Percentiles rank a stretch among this genome's conserved stretches.
Conservation (phyloP, 1,140 invertebrate genomes). For the Zaprionus vittiger region DNA sequence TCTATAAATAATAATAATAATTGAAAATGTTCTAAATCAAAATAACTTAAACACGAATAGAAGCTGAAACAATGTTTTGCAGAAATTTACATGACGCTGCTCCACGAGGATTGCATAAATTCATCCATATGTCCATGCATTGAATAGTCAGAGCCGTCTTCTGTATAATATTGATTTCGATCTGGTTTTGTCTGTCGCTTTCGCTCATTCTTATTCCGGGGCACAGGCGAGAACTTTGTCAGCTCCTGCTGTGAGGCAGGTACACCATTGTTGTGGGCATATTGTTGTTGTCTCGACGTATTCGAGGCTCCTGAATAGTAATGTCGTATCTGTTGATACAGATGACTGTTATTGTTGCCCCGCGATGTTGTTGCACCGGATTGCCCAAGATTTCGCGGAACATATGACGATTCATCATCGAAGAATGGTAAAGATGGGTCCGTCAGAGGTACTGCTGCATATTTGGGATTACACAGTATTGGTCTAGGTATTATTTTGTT, state of each 20-base stretch:
- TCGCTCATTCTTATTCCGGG: slow-evolving; percentile 39
- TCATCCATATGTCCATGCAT: slow-evolving; percentile 22
- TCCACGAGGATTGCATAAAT: slow-evolving; percentile 53
- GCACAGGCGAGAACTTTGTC: slow-evolving; percentile 21
- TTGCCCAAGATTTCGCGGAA: slow-evolving; percentile 16
- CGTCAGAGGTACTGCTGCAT: slow-evolving; percentile 23
- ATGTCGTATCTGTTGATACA: slow-evolving; percentile 32
- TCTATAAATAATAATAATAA: neutral
- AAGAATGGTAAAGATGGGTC: slow-evolving; percentile 36
- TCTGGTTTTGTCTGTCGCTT: slow-evolving; percentile 50
- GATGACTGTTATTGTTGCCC: slow-evolving; percentile 45
- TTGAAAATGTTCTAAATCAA: neutral
- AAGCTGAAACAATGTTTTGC: slow-evolving; percentile 39
- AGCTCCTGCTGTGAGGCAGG: slow-evolving; percentile 32
- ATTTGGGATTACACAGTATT: slow-evolving; percentile 25
- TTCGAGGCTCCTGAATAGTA: slow-evolving; percentile 18
- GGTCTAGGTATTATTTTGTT: slow-evolving; percentile 14
- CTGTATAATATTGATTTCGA: slow-evolving; percentile 39
- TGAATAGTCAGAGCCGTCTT: slow-evolving; percentile 43
- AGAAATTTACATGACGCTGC: slow-evolving; percentile 67
- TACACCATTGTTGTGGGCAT: slow-evolving; percentile 25
- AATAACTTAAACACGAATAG: slow-evolving; percentile 5
- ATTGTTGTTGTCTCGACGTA: slow-evolving; percentile 27
- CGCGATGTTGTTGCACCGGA: slow-evolving; percentile 1
- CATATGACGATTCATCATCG: slow-evolving; percentile 43